Evolutionary conservation across 2,888 invertebrate species (phyloP), one percentile per base, ranked within the genome.

Genomic region (Argyra leucocephala): DNA sequence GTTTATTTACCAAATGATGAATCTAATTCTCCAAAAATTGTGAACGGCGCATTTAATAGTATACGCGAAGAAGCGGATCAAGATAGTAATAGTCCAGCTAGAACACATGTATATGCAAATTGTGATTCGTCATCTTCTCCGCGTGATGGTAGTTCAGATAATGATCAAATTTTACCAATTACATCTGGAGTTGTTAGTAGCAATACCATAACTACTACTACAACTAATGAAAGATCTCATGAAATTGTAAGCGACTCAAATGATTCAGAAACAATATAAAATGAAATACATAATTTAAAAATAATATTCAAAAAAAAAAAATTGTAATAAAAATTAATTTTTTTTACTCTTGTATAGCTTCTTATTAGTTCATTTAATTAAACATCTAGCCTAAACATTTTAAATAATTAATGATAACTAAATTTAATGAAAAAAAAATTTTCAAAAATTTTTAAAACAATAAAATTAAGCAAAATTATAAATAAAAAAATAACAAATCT

Each of bases 1-100:
- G 79, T 80, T 2, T 80, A 80, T 74, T 77, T 78, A 66, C 80
- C 80, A 61, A 80, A 76, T 57, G 78, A 78, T 68, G 77, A 76
- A 64, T 76, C 75, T 18, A 75, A 76, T 36, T 79, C 78, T 26
- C 79, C 78, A 3, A 77, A 78, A 69, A 78, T 77, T 15, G 78
- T 75, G 70, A 73, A 74, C 62, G 76, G 77, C 63, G 78, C 78
- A 10, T 79, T 78, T 66, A 79, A 75, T 67, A 78, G 78, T 24
- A 77, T 79, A 69, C 76, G 78, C 23, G 78, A 79, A 68, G 61
- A 72, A 72, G 58, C 70, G 72, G 37, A 59, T 15, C 18, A 23
- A 59, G 59, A 59, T 18, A 23, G 23, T 15, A 48, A 48, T 48
- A 59, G 59, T 59, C 59, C 59, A 23, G 23, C 22, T 12, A 22